A percentile compares a stretch with the other conserved stretches of the same genome.
Conservation (phyloP, 2,888 invertebrate genomes). For the Campoplex nolae region DNA sequence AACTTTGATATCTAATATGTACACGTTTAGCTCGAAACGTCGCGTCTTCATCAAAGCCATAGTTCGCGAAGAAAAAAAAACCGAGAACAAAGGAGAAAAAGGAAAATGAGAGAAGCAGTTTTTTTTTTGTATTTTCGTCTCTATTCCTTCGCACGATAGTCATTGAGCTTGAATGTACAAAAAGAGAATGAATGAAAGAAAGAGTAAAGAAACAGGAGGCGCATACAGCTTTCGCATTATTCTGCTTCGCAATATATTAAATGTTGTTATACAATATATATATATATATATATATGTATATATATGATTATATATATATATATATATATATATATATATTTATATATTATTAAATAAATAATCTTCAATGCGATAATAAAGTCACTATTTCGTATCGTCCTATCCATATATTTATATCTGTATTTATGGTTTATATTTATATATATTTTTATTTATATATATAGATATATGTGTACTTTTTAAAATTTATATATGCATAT, state of each 20-base stretch:
- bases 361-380: constrained; percentile 84
- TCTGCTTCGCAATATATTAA: constrained; percentile 65
- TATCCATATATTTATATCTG: constrained; percentile 75
- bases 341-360: constrained; percentile 83
- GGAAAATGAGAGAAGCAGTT: constrained; percentile 15
- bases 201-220: constrained; percentile 31
- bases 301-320: constrained; percentile 83
- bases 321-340: constrained; percentile 82
- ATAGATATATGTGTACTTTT: constrained; percentile 67
- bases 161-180: constrained; percentile 64
- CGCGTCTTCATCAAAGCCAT: constrained; percentile 26
- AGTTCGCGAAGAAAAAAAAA: constrained; percentile 21
- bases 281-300: constrained; percentile 39
- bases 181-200: constrained; percentile 42
- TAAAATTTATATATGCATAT: constrained; percentile 75
- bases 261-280: constrained; percentile 70
- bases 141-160: constrained; percentile 22
- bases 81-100: constrained; percentile 4
- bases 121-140: constrained; percentile 32
- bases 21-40: constrained; percentile 58
- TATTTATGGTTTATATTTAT: constrained; percentile 77
- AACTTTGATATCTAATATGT: constrained; percentile 66
- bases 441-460: constrained; percentile 72
- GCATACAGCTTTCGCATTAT: constrained; percentile 53
- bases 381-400: constrained; percentile 76